A percentile compares a stretch with the other conserved stretches of the same genome.
Conservation (phyloP, 2,797 vertebrate species). For the Coregonus ussuriensis region DNA sequence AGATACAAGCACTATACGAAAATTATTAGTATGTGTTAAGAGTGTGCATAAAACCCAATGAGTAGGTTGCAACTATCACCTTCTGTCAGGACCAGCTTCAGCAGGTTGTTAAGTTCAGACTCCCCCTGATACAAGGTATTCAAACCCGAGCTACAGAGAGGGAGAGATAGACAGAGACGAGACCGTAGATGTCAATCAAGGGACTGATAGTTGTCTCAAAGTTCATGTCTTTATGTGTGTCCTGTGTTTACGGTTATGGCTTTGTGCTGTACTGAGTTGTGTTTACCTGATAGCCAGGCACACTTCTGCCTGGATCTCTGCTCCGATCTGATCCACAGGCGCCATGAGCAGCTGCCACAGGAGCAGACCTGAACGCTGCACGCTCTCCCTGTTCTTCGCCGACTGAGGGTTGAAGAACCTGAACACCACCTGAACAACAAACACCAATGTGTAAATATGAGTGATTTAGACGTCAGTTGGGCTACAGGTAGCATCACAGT, state of each 20-base stretch:
- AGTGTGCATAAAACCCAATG: background rate
- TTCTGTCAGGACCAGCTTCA: constrained; percentile 96
- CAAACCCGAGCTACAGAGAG: constrained; percentile 87
- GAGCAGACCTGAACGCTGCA: constrained; percentile 88
- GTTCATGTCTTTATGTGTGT: background rate
- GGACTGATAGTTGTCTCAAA: background rate
- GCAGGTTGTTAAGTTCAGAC: constrained; percentile 92
- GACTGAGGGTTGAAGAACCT: constrained; percentile 97
- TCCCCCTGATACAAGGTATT: constrained; percentile 96
- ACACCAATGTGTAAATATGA: background rate
- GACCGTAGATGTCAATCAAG: background rate
- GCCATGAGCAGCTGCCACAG: constrained; percentile 98
- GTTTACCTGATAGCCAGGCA: constrained; percentile 94
- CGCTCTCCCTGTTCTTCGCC: constrained; percentile 91
- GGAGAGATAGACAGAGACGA: background rate
- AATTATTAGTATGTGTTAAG: background rate
- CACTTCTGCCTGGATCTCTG: constrained; percentile 94
- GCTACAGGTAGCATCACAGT: background rate
- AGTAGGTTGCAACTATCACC: constrained; percentile 72
- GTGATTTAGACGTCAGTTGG: background rate
- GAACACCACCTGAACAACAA: constrained; percentile 89
- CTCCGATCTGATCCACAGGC: constrained; percentile 91
- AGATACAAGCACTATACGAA: too few relatives aligned
- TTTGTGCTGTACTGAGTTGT: too few relatives aligned
- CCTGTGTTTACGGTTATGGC: background rate